Percentiles rank a stretch among this genome's conserved stretches.
These are phyloP conservation scores for Condylostylus longicornis DNA, from an alignment of 1,140 invertebrate genomes.

Conservation along the genomic window DNA sequence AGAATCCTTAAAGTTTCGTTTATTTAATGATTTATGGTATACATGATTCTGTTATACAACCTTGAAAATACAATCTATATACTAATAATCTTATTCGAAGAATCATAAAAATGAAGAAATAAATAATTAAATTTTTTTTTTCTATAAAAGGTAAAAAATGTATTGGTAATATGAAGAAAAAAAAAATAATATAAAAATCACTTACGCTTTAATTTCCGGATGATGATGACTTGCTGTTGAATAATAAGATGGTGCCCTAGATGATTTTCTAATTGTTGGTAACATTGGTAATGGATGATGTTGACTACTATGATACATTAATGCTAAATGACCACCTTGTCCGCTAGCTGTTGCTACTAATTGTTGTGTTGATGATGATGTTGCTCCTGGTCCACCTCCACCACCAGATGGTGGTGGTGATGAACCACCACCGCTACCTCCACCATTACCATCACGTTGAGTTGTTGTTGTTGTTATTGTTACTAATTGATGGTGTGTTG, in stretches of 20 bases:
- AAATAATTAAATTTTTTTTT: background rate
- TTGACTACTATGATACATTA: constrained; percentile 31
- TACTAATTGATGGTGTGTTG: constrained; percentile 12
- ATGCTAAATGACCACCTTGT: constrained; percentile 17
- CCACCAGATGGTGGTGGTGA: constrained; percentile 20
- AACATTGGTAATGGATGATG: constrained; percentile 28
- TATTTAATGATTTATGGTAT: too few relatives aligned
- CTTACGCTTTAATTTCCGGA: constrained; percentile 8
- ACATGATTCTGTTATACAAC: too few relatives aligned
- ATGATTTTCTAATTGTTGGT: constrained; percentile 28
- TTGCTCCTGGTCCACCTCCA: constrained; percentile 21
- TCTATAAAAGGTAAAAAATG: background rate
- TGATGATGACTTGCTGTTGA: too few relatives aligned
- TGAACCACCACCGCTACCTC: constrained; percentile 23
- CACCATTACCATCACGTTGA: constrained; percentile 10
- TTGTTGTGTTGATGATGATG: constrained; percentile 19
- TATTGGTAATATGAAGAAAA: background rate
- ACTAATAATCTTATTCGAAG: too few relatives aligned
- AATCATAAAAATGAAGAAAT: background rate
- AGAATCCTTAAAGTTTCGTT: too few relatives aligned
- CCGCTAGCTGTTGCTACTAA: constrained; percentile 12
- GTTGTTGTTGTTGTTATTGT: constrained; percentile 11
- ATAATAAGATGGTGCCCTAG: constrained; percentile 16
- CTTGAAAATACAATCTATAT: too few relatives aligned
- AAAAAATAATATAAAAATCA: background rate